phyloP scores from a whole-genome alignment of 2,113 vertebrate species.

The Spheniscus mendiculus region DNA sequence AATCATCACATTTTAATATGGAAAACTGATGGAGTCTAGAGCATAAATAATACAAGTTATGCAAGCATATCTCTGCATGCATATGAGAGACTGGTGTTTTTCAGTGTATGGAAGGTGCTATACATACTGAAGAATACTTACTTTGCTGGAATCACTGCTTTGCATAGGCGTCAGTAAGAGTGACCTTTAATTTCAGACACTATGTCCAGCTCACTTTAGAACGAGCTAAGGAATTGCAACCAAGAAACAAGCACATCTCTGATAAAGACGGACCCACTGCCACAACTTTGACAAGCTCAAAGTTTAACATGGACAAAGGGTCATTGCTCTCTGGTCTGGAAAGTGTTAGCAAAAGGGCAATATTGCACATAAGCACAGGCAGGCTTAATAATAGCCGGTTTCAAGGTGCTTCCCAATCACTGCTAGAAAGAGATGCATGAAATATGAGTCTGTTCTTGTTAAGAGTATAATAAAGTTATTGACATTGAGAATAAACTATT shows the following conservation, averaged over 20 bases:
- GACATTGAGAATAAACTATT: not conserved
- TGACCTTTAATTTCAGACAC: not conserved
- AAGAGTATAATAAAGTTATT: not conserved
- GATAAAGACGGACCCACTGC: not conserved
- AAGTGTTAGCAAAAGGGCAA: not conserved
- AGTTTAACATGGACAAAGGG: not conserved
- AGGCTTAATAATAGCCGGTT: not conserved
- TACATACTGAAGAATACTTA: not conserved
- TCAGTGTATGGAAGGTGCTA: not conserved
- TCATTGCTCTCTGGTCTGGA: not conserved
- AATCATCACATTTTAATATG: slow-evolving; percentile 11
- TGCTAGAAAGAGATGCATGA: not conserved
- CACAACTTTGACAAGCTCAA: not conserved
- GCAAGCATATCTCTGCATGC: not conserved
- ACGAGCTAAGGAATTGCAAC: not conserved
- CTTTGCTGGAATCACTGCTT: not conserved
- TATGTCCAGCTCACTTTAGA: not conserved
- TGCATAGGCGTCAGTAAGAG: not conserved
- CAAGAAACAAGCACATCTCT: not conserved
- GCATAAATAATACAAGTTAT: slow-evolving; percentile 21
- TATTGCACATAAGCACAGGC: not conserved
- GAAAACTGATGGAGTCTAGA: not conserved
- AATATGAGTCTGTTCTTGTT: not conserved
- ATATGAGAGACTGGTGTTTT: not conserved
- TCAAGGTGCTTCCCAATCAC: not conserved